Evolutionary conservation across 2,888 invertebrate genomes (phyloP).

Genomic region (Lamellibrachia columna): DNA sequence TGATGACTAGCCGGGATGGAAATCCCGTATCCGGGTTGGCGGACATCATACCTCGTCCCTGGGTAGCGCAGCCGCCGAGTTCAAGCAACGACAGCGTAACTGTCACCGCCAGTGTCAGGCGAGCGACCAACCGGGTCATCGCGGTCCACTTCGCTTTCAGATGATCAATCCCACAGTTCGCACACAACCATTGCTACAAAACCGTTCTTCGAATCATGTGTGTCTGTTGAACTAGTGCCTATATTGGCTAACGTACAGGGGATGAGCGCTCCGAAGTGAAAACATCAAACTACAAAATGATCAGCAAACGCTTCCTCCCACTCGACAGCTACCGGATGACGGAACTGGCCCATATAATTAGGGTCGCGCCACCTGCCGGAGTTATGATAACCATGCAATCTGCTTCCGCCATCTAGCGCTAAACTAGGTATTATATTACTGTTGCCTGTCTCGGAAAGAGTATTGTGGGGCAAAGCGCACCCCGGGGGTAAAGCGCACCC

Average conservation of each 20-base stretch:
- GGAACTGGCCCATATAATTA: too few relatives aligned
- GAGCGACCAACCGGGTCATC: not conserved
- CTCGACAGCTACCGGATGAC: not conserved
- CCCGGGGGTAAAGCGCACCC: too few relatives aligned
- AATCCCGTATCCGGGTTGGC: not conserved
- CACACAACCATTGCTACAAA: not conserved
- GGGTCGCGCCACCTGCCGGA: too few relatives aligned
- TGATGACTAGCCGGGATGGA: not conserved
- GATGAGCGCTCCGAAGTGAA: not conserved
- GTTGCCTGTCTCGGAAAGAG: too few relatives aligned
- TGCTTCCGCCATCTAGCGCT: too few relatives aligned
- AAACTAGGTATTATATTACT: too few relatives aligned
- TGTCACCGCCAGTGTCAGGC: slow-evolving; percentile 6
- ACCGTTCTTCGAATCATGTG: not conserved
- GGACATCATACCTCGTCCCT: not conserved
- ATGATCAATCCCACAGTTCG: not conserved
- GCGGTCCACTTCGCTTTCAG: not conserved
- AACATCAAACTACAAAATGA: not conserved
- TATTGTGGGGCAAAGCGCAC: too few relatives aligned
- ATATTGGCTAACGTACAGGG: not conserved
- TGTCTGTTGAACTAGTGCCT: not conserved
- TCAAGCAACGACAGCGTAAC: not conserved
- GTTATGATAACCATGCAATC: too few relatives aligned
- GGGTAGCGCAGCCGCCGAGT: not conserved
- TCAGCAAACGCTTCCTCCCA: not conserved